Conservation (phyloP, 2,797 vertebrate species). For the Malacoctenus gilli region DNA sequence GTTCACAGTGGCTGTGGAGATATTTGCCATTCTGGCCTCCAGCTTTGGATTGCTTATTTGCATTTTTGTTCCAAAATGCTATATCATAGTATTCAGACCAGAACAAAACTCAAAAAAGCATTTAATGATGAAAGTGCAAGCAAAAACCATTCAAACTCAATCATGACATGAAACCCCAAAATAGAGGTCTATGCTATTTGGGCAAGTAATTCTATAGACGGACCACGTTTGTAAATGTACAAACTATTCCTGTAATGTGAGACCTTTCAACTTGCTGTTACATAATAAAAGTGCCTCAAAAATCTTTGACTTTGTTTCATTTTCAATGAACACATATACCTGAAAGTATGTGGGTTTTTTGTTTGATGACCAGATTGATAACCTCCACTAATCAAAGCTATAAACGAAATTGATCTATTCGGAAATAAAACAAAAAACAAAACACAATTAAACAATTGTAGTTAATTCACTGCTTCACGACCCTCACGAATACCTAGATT, state of each 20-base stretch:
- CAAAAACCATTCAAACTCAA: conserved; percentile 34
- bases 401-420: too few species aligned
- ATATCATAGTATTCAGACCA: conserved; percentile 72
- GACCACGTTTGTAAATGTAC: not conserved
- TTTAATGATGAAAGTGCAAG: conserved; percentile 60
- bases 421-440: too few species aligned
- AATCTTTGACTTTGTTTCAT: too few species aligned
- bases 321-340: not conserved
- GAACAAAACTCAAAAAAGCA: conserved; percentile 69
- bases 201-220: too few species aligned
- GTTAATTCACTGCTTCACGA: too few species aligned
- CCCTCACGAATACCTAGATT: too few species aligned
- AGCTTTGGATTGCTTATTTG: conserved; percentile 72
- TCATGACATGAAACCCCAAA: not conserved
- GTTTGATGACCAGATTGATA: not conserved
- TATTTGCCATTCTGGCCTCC: conserved; percentile 79
- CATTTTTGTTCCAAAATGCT: conserved; percentile 78
- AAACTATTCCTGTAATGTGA: conserved; percentile 14
- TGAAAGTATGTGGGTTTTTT: not conserved
- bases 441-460: too few species aligned
- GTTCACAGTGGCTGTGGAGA: conserved; percentile 79
- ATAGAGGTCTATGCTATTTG: too few species aligned
- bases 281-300: too few species aligned
- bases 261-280: too few species aligned
- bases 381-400: too few species aligned